A percentile compares a stretch with the other conserved stretches of the same genome.
phyloP scores from a whole-genome alignment of 2,113 vertebrate genomes.

The Pygoscelis antarcticus region DNA sequence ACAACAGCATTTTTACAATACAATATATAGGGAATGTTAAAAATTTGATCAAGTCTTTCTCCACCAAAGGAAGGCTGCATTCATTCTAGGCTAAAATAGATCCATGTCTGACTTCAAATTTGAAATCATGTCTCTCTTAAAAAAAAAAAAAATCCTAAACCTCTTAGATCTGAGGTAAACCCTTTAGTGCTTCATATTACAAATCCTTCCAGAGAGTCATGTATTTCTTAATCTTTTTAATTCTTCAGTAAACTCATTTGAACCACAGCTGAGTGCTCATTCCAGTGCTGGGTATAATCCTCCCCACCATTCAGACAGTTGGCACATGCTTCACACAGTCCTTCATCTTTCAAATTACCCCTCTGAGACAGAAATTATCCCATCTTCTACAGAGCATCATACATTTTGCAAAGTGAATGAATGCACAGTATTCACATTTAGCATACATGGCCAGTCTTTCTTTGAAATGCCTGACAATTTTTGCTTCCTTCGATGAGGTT shows the following conservation, averaged over 20 bases:
- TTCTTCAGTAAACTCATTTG: slow-evolving; percentile 72
- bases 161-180: slow-evolving; percentile 53
- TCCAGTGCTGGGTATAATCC: slow-evolving; percentile 67
- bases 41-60: not conserved
- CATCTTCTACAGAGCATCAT: slow-evolving; percentile 57
- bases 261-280: slow-evolving; percentile 68
- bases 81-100: not conserved
- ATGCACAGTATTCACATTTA: slow-evolving; percentile 59
- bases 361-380: slow-evolving; percentile 71
- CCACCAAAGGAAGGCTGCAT: not conserved
- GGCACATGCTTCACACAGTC: slow-evolving; percentile 60
- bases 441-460: slow-evolving; percentile 36
- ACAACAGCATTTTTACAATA: not conserved
- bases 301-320: slow-evolving; percentile 58
- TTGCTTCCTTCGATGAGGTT: slow-evolving; percentile 1
- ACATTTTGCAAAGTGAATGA: slow-evolving; percentile 39
- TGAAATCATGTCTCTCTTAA: not conserved
- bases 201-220: slow-evolving; percentile 52
- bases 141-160: not conserved
- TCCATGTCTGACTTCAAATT: not conserved
- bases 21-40: not conserved
- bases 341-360: slow-evolving; percentile 72
- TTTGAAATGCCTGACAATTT: slow-evolving; percentile 55
- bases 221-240: slow-evolving; percentile 70
- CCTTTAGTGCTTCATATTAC: slow-evolving; percentile 3